Conservation (phyloP, 1,140 invertebrate species). For the Argopecten irradians region DNA sequence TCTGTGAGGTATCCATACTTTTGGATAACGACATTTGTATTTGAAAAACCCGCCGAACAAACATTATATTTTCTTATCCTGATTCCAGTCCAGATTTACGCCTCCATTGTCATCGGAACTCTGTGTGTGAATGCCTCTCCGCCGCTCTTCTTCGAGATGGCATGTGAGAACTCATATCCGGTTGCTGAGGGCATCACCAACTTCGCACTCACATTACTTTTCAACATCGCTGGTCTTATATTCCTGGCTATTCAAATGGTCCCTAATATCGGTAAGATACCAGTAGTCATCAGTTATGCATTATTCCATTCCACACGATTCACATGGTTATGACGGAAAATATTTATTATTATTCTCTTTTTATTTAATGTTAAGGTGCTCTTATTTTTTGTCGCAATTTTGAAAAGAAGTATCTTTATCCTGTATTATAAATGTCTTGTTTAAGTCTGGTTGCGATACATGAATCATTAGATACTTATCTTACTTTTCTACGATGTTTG, state of each 20-base stretch:
- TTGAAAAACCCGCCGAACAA: neutral
- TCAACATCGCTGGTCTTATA: constrained; percentile 34
- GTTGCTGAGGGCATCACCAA: constrained; percentile 41
- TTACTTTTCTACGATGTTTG: neutral
- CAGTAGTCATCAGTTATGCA: neutral
- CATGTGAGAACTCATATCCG: constrained; percentile 36
- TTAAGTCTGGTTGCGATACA: too few relatives aligned
- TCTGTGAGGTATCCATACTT: neutral
- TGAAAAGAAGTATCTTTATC: neutral
- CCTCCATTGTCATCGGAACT: constrained; percentile 34
- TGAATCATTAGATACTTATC: too few relatives aligned
- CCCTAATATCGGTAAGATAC: constrained; percentile 34
- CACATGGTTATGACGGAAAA: neutral
- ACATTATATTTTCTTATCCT: neutral
- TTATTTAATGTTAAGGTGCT: neutral
- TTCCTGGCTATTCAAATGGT: constrained; percentile 32
- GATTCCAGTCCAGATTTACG: constrained; percentile 30
- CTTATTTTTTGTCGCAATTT: neutral
- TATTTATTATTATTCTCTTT: neutral
- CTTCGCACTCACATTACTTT: constrained; percentile 27
- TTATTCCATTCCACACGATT: neutral
- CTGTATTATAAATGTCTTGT: too few relatives aligned
- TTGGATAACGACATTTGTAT: neutral
- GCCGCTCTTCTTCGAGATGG: constrained; percentile 41
- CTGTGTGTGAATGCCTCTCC: constrained; percentile 27